Evolutionary conservation across 2,113 vertebrate genomes (phyloP), one percentile per base, ranked within the genome.

Genomic region (Heterochromis multidens): DNA sequence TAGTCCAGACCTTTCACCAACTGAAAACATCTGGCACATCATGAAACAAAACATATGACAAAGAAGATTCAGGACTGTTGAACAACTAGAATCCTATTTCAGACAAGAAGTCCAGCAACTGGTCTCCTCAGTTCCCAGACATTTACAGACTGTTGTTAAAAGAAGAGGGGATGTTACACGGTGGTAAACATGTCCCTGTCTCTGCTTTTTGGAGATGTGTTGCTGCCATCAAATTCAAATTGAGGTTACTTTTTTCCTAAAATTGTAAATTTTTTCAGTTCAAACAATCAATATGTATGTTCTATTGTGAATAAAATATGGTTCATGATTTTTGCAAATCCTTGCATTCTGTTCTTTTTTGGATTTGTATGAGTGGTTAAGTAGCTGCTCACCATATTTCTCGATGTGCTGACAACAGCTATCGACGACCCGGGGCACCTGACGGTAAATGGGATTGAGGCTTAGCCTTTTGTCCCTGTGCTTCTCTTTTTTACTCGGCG

Each of bases 381-480:
- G 43, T 1, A 8, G 57, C 7, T 74, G 88, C 95, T 96, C 95
- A 99, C 99, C 98, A 35, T 99, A 96, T 94, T 98, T 99, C 95
- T 99, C 98, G 89, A 99, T 96, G 95, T 99, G 98, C 89, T 97
- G 97, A 93, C 99, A 99, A 96, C 98, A 99, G 92, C 98, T 98
- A 95, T 99, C 98, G 81, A 99, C 96, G 91, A 99, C 96, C 25
- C 98, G 97, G 1, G 99, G 99, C 93, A 99, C 98, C 96, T 99
- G 99, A 16, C 97, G 96, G 95, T 98, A 99, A 94, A 99, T 99
- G 77, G 98, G 99, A 82, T 99, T 99, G 82, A 99, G 97, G 91
- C 99, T 99, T 80, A 99, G 96, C 89, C 98, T 96, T 90, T 99
- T 99, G 94, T 99, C 98, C 85, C 97, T 95, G 80, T 98, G 97